phyloP scores from a whole-genome alignment of 2,797 vertebrate species.

The Manis pentadactyla region DNA sequence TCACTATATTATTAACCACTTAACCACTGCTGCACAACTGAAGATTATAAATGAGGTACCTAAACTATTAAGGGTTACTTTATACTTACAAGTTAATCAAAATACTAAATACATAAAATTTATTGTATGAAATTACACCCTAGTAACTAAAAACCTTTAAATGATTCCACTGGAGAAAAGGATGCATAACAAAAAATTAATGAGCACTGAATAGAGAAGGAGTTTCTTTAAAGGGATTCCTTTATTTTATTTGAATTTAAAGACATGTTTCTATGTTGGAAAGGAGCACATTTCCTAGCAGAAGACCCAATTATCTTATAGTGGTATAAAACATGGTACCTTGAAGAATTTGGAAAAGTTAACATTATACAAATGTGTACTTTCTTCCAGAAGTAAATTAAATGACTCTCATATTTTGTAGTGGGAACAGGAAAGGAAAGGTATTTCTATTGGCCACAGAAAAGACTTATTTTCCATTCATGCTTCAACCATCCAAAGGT shows the following conservation, averaged over 20 bases:
- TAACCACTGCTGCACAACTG: conserved; percentile 5
- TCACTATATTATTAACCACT: neutral
- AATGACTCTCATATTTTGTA: neutral
- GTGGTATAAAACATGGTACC: neutral
- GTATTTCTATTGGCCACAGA: neutral
- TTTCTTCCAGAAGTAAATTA: neutral
- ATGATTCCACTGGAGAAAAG: neutral
- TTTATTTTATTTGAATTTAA: conserved; percentile 40
- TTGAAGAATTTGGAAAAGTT: conserved; percentile 22
- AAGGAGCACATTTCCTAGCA: neutral
- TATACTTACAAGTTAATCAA: conserved; percentile 46
- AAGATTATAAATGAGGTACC: conserved; percentile 55
- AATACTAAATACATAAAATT: conserved; percentile 59
- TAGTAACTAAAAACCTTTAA: conserved; percentile 42
- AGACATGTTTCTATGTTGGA: neutral
- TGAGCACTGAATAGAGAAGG: neutral
- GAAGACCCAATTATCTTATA: neutral
- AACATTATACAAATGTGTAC: neutral
- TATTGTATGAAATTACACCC: conserved; percentile 1
- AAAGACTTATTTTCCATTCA: neutral
- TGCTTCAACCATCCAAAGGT: neutral
- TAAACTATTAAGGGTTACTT: conserved; percentile 44
- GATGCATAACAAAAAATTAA: neutral
- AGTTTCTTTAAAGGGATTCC: neutral
- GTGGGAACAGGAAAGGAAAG: neutral